Conservation (phyloP, 2,888 invertebrate species). For the Protodeltote pygarga region DNA sequence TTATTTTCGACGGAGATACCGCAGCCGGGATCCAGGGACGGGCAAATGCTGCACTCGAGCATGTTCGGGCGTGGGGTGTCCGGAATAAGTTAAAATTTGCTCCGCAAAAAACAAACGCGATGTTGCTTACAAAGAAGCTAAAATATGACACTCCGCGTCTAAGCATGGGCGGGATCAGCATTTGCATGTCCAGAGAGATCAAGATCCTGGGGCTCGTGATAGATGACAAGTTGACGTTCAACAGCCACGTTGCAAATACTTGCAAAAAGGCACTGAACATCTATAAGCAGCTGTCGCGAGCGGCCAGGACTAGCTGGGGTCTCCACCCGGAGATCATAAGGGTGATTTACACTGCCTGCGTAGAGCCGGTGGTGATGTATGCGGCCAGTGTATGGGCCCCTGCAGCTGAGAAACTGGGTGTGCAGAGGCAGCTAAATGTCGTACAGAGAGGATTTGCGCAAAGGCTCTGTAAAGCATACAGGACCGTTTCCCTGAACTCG, state of each 20-base stretch:
- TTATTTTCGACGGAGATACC: not conserved
- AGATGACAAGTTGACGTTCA: constrained; percentile 8
- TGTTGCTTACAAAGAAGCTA: no score
- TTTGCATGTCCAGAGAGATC: constrained; percentile 7
- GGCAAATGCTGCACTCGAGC: constrained; percentile 9
- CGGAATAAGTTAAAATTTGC: not conserved
- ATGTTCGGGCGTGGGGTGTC: constrained; percentile 1
- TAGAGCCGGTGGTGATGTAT: constrained; percentile 18
- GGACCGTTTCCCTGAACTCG: constrained; percentile 21
- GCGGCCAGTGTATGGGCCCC: constrained; percentile 27
- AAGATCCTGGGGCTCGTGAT: constrained; percentile 28
- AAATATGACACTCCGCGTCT: no score
- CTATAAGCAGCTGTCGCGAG: not conserved
- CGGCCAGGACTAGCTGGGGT: no score
- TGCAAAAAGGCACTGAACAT: not conserved
- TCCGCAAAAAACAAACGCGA: no score
- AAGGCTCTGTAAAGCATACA: constrained; percentile 22
- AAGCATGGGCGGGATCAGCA: constrained; percentile 5
- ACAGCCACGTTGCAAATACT: not conserved
- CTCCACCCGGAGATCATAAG: no score
- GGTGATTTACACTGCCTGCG: not conserved
- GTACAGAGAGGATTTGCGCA: constrained; percentile 23
- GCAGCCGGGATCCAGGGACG: not conserved
- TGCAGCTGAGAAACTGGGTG: not conserved
- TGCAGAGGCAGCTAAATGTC: not conserved